A percentile compares a stretch with the other conserved stretches of the same genome.
Conservation (phyloP, 2,113 vertebrate species). For the Antechinus stuartii region DNA sequence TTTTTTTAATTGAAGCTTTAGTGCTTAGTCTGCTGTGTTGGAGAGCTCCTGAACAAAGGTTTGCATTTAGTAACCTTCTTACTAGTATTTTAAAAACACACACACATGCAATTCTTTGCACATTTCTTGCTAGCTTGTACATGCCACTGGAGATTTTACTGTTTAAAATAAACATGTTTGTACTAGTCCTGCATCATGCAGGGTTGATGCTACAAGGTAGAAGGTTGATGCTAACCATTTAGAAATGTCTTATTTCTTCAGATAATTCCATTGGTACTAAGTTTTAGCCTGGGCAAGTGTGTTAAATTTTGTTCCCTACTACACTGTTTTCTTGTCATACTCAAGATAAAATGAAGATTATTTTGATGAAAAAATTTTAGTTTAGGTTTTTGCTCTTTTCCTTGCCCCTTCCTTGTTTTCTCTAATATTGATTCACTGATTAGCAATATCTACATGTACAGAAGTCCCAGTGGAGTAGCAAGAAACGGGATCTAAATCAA, state of each 20-base stretch:
- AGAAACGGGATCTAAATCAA: too few species aligned
- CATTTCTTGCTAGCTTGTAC: not conserved
- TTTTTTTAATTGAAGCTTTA: not conserved
- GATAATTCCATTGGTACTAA: conserved; percentile 11
- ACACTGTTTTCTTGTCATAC: conserved; percentile 10
- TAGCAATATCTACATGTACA: not conserved
- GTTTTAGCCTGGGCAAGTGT: not conserved
- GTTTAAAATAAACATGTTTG: not conserved
- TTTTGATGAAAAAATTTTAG: conserved; percentile 34
- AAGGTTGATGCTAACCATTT: not conserved
- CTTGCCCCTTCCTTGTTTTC: conserved; percentile 20
- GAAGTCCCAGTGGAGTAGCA: not conserved
- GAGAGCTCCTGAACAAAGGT: not conserved
- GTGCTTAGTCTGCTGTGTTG: not conserved
- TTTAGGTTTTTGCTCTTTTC: not conserved
- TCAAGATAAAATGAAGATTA: not conserved
- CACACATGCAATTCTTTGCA: not conserved
- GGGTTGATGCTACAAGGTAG: too few species aligned
- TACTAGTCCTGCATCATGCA: not conserved
- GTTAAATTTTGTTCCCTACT: conserved; percentile 29
- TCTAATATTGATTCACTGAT: conserved; percentile 5
- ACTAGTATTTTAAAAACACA: not conserved
- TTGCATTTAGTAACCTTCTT: not conserved
- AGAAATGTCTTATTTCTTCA: not conserved
- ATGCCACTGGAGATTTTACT: not conserved